Conservation (phyloP, 2,113 vertebrate species). For the Cercopithecus mona region DNA sequence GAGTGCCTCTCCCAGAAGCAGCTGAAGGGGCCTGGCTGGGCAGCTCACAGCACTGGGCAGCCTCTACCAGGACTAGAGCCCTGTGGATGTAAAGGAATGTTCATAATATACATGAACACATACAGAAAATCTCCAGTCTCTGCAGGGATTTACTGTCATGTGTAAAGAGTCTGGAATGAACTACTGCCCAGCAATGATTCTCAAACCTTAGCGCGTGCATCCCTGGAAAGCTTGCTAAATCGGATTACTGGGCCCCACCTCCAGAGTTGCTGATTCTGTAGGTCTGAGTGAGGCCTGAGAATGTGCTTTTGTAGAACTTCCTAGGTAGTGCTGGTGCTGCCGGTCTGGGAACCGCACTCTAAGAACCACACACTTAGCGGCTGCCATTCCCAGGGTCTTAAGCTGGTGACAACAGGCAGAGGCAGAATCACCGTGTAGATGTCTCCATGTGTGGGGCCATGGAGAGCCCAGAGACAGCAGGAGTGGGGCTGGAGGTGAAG, state of each 20-base stretch:
- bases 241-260: not conserved
- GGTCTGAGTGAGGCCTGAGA: too few relatives aligned
- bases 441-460: not conserved
- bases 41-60: not conserved
- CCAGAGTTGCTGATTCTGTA: not conserved
- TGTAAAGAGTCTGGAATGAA: not conserved
- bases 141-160: too few relatives aligned
- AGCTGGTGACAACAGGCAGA: not conserved
- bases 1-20: not conserved
- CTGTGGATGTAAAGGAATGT: accelerated
- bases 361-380: not conserved
- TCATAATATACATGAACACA: accelerated
- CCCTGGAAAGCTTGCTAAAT: not conserved
- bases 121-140: not conserved
- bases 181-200: not conserved
- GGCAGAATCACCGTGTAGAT: not conserved
- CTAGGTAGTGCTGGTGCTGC: not conserved
- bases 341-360: not conserved
- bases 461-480: not conserved
- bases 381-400: not conserved
- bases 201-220: accelerated
- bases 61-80: not conserved
- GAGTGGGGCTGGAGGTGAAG: not conserved
- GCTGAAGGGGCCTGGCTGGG: not conserved
- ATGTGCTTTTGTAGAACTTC: not conserved